Base-by-base conservation (phyloP, 2,888 invertebrate species). In the Euplagia quadripunctaria region DNA sequence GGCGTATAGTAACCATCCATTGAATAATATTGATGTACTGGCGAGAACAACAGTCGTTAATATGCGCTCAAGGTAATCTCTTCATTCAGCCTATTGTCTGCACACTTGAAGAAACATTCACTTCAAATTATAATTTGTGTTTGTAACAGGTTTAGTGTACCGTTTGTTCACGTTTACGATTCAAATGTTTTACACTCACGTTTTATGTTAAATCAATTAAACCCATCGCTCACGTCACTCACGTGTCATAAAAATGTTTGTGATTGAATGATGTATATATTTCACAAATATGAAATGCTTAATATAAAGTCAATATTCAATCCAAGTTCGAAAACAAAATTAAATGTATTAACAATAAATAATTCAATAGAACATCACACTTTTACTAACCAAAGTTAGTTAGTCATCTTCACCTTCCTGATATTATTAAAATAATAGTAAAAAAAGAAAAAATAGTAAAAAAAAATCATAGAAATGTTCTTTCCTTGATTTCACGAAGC, bases 1-100 rank as follows among this genome's bases (percentile, higher is more conserved):
- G 88, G 88, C 84, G 88, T 89, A 89, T 90, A 90, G 90, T 90
- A 87, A 79, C 88, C 87, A 90, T 89, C 91, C 92, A 93, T 92
- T 92, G 89, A 92, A 92, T 88, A 90, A 90, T 87, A 88, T 83
- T 85, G 83, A 87, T 85, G 86, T 86, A 86, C 79, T 75, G 78
- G 16, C 77, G 77, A 71, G 71, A 74, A 81, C 74, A 79, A 80
- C 71, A 51, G 66, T 79, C 76, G 80, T 82, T 82, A 82, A 76
- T 77, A 69, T 61, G 67, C 67, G 73, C 71, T 75, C 79, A 79
- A 82, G 76, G 81, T 82, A 79, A 77, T 74, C 73, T 46, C 72
- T 41, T 70, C 77, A 77, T 81, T 82, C 83, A 78, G 73, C 31
- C 46, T 64, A 65, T 70, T 71, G 68, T 71, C 72, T 46, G 46